Evolutionary conservation across 2,113 vertebrate genomes (phyloP).

Genomic region (Camelus dromedarius): DNA sequence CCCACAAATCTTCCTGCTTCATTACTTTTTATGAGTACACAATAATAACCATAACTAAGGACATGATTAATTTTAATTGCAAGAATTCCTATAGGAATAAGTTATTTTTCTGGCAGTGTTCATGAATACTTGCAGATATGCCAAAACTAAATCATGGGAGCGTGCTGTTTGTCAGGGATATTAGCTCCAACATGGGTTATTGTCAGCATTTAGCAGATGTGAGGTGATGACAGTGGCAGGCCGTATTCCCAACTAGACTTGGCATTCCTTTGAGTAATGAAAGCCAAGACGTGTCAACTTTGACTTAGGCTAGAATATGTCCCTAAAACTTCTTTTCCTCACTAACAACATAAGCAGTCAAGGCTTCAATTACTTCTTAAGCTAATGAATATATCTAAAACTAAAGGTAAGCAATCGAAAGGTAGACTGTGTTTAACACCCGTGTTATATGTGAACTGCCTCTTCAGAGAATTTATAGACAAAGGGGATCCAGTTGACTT

Average conservation of each 20-base stretch:
- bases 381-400: neutral
- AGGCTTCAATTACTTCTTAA: neutral
- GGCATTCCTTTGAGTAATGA: conserved; percentile 56
- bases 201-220: conserved; percentile 74
- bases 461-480: neutral
- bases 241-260: conserved; percentile 59
- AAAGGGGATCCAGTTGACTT: neutral
- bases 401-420: conserved; percentile 17
- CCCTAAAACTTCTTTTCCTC: conserved; percentile 20
- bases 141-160: conserved; percentile 69
- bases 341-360: conserved; percentile 13
- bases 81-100: conserved; percentile 71
- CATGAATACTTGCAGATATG: conserved; percentile 58
- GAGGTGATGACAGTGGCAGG: conserved; percentile 60
- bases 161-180: conserved; percentile 26
- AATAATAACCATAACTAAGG: conserved; percentile 12
- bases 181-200: conserved; percentile 46
- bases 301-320: conserved; percentile 35
- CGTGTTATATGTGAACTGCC: neutral
- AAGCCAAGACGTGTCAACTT: conserved; percentile 63
- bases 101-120: conserved; percentile 66
- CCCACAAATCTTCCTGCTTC: neutral
- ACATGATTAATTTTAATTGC: conserved; percentile 64
- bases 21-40: conserved; percentile 10
- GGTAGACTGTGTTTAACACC: neutral